Percentiles rank a stretch among this genome's conserved stretches.
Conservation (phyloP, 2,113 vertebrate species). For the Labeo catla region DNA sequence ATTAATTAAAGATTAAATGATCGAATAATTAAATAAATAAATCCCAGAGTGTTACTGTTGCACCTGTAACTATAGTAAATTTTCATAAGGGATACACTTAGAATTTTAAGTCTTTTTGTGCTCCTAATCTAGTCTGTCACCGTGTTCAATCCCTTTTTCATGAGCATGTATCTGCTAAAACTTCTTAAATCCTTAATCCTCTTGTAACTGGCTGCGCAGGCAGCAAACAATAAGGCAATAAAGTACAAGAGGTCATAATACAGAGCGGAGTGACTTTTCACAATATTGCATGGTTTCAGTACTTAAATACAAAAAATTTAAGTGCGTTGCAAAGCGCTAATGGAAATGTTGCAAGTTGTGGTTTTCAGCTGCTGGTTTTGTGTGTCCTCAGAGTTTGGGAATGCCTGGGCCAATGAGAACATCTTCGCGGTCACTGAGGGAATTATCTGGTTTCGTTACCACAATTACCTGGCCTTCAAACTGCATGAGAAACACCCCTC, state of each 20-base stretch:
- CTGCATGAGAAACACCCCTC: slow-evolving; percentile 72
- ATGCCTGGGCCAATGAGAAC: slow-evolving; percentile 89
- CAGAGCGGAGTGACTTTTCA: neutral
- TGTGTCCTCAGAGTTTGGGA: slow-evolving; percentile 84
- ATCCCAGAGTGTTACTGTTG: neutral
- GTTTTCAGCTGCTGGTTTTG: slow-evolving; percentile 38
- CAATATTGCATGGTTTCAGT: neutral
- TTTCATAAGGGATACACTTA: neutral
- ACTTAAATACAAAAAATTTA: neutral
- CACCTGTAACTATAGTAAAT: neutral
- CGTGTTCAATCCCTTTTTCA: neutral
- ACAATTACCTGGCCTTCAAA: slow-evolving; percentile 81
- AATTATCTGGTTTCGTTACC: slow-evolving; percentile 93
- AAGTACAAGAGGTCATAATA: neutral
- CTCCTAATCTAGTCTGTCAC: neutral
- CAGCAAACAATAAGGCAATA: neutral
- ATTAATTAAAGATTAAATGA: too few relatives aligned
- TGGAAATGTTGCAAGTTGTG: slow-evolving; percentile 1
- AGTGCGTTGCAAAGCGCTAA: neutral
- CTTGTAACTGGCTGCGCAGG: neutral
- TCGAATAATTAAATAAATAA: too few relatives aligned
- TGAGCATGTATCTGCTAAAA: neutral
- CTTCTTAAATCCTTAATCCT: neutral
- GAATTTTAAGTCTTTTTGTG: neutral
- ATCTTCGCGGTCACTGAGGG: slow-evolving; percentile 85